Evolutionary conservation across 2,888 invertebrate species (phyloP).

Genomic region (Eucera pruinosa): DNA sequence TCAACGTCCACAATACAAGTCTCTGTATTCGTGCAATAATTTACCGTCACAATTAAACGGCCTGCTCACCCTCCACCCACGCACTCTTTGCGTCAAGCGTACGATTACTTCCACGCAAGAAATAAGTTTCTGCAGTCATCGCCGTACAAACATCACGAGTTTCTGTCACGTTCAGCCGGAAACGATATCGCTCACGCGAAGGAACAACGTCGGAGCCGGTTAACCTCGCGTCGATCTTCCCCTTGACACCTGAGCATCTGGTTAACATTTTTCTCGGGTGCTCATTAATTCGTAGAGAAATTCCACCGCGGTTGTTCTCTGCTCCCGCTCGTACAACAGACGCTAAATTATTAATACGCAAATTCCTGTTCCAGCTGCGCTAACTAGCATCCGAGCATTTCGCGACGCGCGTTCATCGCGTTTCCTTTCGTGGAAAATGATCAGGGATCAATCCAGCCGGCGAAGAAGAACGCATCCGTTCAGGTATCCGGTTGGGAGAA

Average conservation of each 20-base stretch:
- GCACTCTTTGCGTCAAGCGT: background rate
- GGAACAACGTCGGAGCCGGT: background rate
- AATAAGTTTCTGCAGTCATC: constrained; percentile 19
- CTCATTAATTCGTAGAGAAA: constrained; percentile 40
- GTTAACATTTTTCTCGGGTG: constrained; percentile 26
- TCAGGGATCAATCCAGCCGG: constrained; percentile 35
- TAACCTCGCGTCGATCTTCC: constrained; percentile 28
- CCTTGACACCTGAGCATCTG: constrained; percentile 39
- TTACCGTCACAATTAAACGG: constrained; percentile 12
- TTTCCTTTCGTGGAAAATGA: constrained; percentile 63
- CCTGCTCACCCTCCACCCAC: background rate
- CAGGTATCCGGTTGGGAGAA: constrained; percentile 46
- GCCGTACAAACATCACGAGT: background rate
- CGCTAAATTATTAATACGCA: constrained; percentile 58
- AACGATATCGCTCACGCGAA: constrained; percentile 6
- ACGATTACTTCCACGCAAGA: constrained; percentile 9
- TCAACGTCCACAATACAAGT: background rate
- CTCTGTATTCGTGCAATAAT: background rate
- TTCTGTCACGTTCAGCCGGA: constrained; percentile 12
- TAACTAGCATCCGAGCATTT: constrained; percentile 13
- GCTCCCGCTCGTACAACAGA: background rate
- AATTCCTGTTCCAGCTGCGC: constrained; percentile 50
- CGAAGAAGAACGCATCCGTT: constrained; percentile 57
- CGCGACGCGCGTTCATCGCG: constrained; percentile 40
- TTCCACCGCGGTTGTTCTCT: constrained; percentile 45